Evolutionary conservation across 2,888 invertebrate genomes (phyloP), one percentile per base, ranked within the genome.

Genomic region (Slavum lentiscoides): DNA sequence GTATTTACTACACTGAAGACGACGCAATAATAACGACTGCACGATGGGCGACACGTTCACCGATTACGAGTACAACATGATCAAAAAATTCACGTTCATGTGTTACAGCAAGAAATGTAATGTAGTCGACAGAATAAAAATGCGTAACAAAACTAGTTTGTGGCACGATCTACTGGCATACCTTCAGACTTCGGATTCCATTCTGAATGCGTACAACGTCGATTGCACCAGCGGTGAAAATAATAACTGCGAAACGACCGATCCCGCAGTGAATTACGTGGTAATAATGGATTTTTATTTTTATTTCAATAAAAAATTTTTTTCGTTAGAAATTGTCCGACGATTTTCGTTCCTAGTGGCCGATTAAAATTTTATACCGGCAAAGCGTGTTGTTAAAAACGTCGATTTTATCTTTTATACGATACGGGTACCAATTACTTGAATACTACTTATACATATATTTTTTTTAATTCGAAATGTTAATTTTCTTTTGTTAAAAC

Each of bases 161-260:
- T 80, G 80, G 80, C 80, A 80, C 21, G 80, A 72, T 30, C 19
- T 80, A 43, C 37, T 72, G 8, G 5, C 72, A 23, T 80, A 80
- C 9, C 15, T 80, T 19, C 4, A n/a, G 19, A 64, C 58, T 0
- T 64, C 80, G 8, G 70, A 80, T 39, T 72, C 72, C 0, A 17
- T 80, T 4, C 4, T 80, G 13, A 70, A 62, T 6, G 72, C 70
- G 23, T 72, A 80, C 23, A 62, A 64, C 2, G 55, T 80, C 21
- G 55, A 72, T 23, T 58, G 55, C 53, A 13, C 23, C 6, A 62
- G 55, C 5, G 11, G 39, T 6, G 55, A 80, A 7, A 80, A 80
- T 39, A 80, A 72, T 55, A 66, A 80, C 19, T 23, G 23, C n/a
- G 15, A 17, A 5, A 23, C 39, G 8, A n/a, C 23, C 6, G 43